Evolutionary conservation across 2,113 vertebrate species (phyloP).

Genomic region (Terrapene triunguis): DNA sequence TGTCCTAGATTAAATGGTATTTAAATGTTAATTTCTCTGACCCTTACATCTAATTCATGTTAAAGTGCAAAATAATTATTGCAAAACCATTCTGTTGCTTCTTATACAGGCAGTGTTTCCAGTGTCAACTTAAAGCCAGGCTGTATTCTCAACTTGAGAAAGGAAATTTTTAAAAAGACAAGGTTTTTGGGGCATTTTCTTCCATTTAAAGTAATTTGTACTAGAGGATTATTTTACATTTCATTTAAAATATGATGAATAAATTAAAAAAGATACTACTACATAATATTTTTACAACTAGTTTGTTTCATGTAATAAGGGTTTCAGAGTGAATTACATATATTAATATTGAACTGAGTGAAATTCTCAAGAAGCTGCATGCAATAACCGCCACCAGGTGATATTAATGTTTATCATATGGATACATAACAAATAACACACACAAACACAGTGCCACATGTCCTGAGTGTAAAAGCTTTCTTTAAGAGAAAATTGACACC

Average conservation of each 20-base stretch:
- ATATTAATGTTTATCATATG: not conserved
- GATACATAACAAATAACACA: not conserved
- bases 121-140: not conserved
- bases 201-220: not conserved
- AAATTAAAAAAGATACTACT: not conserved
- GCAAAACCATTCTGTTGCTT: not conserved
- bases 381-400: not conserved
- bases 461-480: not conserved
- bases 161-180: not conserved
- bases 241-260: conserved; percentile 6
- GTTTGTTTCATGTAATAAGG: not conserved
- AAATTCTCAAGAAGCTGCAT: conserved; percentile 8
- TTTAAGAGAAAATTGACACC: conserved; percentile 30
- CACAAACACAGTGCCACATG: not conserved
- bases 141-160: not conserved
- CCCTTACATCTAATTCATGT: conserved; percentile 56
- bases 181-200: not conserved
- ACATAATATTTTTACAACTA: not conserved
- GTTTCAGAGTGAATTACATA: conserved; percentile 17
- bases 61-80: conserved; percentile 66
- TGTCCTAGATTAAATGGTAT: conserved; percentile 60
- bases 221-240: not conserved
- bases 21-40: conserved; percentile 72
- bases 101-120: not conserved
- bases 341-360: not conserved